phyloP scores from a whole-genome alignment of 2,888 invertebrate species.

The Muschampia plurimacula region DNA sequence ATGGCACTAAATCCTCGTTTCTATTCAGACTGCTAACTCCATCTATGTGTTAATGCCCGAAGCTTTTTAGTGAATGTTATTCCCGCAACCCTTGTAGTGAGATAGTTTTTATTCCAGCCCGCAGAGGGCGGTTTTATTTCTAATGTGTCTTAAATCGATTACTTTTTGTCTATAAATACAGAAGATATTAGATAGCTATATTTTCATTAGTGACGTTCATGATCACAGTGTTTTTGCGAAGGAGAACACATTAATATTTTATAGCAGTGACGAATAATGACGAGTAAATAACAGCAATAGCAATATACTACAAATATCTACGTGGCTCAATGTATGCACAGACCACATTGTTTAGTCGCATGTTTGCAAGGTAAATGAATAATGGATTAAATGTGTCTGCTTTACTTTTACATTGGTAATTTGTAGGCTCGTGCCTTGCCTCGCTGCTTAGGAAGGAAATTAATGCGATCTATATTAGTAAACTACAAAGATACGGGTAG shows the following conservation, averaged over 20 bases:
- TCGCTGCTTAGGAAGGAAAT: constrained; percentile 28
- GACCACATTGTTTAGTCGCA: constrained; percentile 35
- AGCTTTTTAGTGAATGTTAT: not conserved
- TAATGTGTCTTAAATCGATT: not conserved
- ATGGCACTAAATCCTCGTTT: not conserved
- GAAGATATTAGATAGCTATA: not conserved
- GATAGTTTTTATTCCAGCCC: not conserved
- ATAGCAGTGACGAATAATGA: constrained; percentile 31
- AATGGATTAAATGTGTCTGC: constrained; percentile 31
- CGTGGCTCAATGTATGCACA: constrained; percentile 28
- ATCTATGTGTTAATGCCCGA: not conserved
- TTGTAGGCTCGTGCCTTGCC: constrained; percentile 19
- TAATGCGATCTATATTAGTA: not conserved
- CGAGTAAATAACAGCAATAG: constrained; percentile 21
- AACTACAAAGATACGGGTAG: not conserved
- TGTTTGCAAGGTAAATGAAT: constrained; percentile 39
- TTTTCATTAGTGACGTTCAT: constrained; percentile 14
- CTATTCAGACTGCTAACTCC: not conserved
- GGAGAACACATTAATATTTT: constrained; percentile 21
- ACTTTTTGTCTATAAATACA: not conserved
- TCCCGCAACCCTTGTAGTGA: not conserved
- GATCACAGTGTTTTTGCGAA: constrained; percentile 8
- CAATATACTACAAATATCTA: constrained; percentile 25
- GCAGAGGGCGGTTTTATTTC: not conserved
- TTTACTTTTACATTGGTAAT: constrained; percentile 33